Evolutionary conservation across 1,140 invertebrate species (phyloP).

Genomic region (Phenacoccus solenopsis): DNA sequence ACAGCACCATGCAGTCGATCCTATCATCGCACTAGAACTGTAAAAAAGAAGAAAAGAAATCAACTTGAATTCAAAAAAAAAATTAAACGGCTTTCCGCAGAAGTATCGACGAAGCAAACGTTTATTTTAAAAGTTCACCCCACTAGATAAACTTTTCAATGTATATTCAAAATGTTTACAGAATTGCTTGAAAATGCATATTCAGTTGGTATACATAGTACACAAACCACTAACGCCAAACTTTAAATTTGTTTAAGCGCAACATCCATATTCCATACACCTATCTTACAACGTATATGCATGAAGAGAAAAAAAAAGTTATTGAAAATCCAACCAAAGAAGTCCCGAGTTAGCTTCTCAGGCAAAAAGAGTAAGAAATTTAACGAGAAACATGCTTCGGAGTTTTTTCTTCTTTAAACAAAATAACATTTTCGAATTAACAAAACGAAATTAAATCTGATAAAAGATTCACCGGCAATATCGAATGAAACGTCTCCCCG

Average conservation of each 20-base stretch:
- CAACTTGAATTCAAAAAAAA: too few relatives aligned
- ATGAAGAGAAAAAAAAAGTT: neutral
- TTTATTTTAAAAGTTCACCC: neutral
- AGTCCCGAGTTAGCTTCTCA: too few relatives aligned
- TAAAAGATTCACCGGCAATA: neutral
- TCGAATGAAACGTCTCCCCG: neutral
- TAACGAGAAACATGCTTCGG: neutral
- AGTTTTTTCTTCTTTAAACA: neutral
- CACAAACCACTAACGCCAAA: neutral
- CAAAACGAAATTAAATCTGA: neutral
- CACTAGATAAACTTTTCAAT: neutral
- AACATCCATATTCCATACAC: neutral
- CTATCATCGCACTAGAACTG: too few relatives aligned
- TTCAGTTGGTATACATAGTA: neutral
- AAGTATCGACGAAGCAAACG: too few relatives aligned
- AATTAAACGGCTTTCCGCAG: too few relatives aligned
- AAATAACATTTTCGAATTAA: neutral
- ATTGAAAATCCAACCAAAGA: neutral
- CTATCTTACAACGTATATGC: neutral
- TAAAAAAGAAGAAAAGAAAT: too few relatives aligned
- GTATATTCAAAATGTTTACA: neutral
- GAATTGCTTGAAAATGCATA: neutral
- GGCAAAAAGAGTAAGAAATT: neutral
- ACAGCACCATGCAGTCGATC: too few relatives aligned
- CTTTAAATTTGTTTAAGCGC: neutral